phyloP scores from a whole-genome alignment of 2,113 vertebrate species.

The Alaudala cheleensis region DNA sequence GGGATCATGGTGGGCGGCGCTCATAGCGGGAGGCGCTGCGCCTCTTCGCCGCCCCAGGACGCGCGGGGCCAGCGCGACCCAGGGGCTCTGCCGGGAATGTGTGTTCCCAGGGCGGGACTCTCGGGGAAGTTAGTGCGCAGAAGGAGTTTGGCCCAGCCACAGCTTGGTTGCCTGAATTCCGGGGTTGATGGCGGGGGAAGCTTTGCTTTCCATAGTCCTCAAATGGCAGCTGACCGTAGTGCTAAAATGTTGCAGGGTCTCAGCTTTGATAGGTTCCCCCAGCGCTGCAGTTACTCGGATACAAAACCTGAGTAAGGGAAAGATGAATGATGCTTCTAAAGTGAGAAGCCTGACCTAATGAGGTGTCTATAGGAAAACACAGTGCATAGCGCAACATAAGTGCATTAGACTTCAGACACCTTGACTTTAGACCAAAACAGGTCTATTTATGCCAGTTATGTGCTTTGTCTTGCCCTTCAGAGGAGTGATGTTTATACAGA shows the following conservation, averaged over 20 bases:
- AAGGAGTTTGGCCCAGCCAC: fast-evolving
- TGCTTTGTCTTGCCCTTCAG: not conserved
- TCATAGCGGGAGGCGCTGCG: not conserved
- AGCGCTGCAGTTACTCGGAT: fast-evolving
- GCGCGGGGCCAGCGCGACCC: not conserved
- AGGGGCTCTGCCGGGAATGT: fast-evolving
- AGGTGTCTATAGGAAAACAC: fast-evolving
- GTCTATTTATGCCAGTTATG: fast-evolving
- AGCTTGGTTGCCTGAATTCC: fast-evolving
- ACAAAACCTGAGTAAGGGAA: not conserved
- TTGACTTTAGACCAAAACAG: fast-evolving
- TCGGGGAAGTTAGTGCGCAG: fast-evolving
- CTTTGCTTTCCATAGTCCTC: fast-evolving
- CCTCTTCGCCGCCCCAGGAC: too few relatives aligned
- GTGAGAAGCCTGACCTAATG: fast-evolving
- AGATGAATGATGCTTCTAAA: not conserved
- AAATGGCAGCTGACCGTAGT: fast-evolving
- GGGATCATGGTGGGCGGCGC: fast-evolving
- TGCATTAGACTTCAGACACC: fast-evolving
- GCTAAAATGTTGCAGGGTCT: fast-evolving
- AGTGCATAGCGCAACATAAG: fast-evolving
- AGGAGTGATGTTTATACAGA: too few relatives aligned
- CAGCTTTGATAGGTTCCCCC: fast-evolving
- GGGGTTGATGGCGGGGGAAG: fast-evolving
- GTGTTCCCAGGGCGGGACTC: fast-evolving